Base-by-base conservation (phyloP, 2,113 vertebrate genomes). In the Anolis sagrei region DNA sequence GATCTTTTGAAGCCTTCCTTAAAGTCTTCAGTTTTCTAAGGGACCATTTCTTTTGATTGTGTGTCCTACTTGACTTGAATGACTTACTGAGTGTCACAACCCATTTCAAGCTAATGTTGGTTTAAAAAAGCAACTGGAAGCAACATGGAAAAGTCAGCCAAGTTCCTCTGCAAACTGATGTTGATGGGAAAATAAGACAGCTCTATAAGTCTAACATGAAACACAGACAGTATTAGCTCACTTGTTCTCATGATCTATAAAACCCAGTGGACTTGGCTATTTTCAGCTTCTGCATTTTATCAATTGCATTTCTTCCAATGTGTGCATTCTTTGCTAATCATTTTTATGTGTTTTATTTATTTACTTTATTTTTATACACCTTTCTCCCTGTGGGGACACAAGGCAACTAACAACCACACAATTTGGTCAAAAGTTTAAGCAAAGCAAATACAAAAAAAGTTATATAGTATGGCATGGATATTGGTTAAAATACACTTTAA, bases 21-120 rank as follows among this genome's bases (percentile, higher is more conserved):
- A 91, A 81, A 14, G 39, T 7, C 7, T 78, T 2, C 84, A 80
- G 32, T 64, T 18, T 80, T 86, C 36, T 23, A 4, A 1, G 78
- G n/a, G n/a, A n/a, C 3, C 18, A 66, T 78, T 81, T 51, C 29
- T 64, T 86, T 58, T 79, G 81, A 21, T 29, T 90, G 78, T 80
- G 36, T 0, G 62, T 68, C 82, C 73, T 13, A 34, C 5, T 83
- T 69, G 4, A 5, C 61, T 23, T 34, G 36, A 49, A 3, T 4
- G 3, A 10, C 66, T 54, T 36, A 87, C 82, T 83, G 73, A 48
- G 29, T 64, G 27, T 75, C 75, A 58, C 27, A 75, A 64, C 72
- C 64, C 72, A 23, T 75, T 27, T 44, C 34, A 75, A 14, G 29
- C 54, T 13, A 62, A 64, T 32, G 73, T 1, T 0, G 0, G 74